These are phyloP conservation scores for Halictus quadricinctus DNA, from an alignment of 2,888 invertebrate species.

Conservation along the genomic window DNA sequence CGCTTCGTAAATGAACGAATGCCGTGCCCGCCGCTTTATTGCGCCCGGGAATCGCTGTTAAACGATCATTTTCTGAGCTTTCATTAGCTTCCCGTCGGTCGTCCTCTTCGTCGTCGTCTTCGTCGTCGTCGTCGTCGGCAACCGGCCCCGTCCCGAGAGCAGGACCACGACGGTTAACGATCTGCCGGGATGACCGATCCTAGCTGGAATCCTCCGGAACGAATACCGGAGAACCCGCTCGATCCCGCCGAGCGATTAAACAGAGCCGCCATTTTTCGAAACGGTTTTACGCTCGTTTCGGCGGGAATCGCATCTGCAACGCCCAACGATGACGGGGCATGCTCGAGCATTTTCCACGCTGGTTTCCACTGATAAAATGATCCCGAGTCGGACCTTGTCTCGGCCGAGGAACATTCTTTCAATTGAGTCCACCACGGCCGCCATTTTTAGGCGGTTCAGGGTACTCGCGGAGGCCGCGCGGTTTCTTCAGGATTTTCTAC, in stretches of 20 bases:
- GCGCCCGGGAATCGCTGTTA: constrained; percentile 56
- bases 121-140: background rate
- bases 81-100: constrained; percentile 37
- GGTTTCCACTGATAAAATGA: background rate
- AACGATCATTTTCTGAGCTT: constrained; percentile 56
- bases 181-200: background rate
- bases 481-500: too few relatives aligned
- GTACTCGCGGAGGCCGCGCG: too few relatives aligned
- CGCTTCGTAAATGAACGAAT: constrained; percentile 67
- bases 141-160: background rate
- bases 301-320: background rate
- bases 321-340: background rate
- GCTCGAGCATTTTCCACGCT: background rate
- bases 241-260: background rate
- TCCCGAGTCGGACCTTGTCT: too few relatives aligned
- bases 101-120: background rate
- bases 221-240: background rate
- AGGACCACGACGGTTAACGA: background rate
- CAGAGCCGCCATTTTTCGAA: background rate
- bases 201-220: background rate
- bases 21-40: constrained; percentile 59
- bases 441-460: background rate
- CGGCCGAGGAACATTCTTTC: too few relatives aligned
- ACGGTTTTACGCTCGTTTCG: background rate
- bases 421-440: background rate